Conservation (phyloP, 1,140 invertebrate genomes). For the Paraescarpia echinospica region DNA sequence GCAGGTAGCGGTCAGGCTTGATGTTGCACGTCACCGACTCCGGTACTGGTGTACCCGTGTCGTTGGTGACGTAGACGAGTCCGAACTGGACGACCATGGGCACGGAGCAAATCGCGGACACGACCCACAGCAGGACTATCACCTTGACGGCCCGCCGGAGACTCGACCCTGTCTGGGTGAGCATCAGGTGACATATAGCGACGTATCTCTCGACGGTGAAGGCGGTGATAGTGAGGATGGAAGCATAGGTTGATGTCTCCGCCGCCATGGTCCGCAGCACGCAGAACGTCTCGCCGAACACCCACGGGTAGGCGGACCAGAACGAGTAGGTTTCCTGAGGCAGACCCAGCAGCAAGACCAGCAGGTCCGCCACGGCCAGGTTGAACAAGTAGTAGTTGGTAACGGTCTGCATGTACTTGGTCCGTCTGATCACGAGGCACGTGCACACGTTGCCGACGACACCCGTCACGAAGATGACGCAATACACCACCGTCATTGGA, state of each 20-base stretch:
- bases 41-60: slow-evolving; percentile 41
- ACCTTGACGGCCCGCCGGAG: slow-evolving; percentile 76
- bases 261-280: slow-evolving; percentile 77
- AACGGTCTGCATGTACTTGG: slow-evolving; percentile 72
- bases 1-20: slow-evolving; percentile 17
- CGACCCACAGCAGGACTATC: slow-evolving; percentile 76
- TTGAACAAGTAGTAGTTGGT: slow-evolving; percentile 91
- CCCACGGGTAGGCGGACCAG: slow-evolving; percentile 83
- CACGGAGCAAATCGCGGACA: slow-evolving; percentile 75
- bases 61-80: slow-evolving; percentile 37
- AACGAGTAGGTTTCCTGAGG: slow-evolving; percentile 83
- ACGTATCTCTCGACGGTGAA: slow-evolving; percentile 57
- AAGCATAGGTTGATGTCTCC: slow-evolving; percentile 75
- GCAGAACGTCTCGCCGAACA: slow-evolving; percentile 84
- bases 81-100: slow-evolving; percentile 61
- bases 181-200: slow-evolving; percentile 53
- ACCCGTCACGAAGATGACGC: slow-evolving; percentile 81
- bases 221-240: slow-evolving; percentile 54
- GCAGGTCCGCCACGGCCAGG: slow-evolving; percentile 87
- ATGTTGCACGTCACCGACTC: slow-evolving; percentile 40
- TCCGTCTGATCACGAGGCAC: slow-evolving; percentile 87
- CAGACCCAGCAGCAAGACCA: slow-evolving; percentile 76
- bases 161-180: slow-evolving; percentile 52
- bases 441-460: slow-evolving; percentile 88
- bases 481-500: slow-evolving; percentile 71